These are phyloP conservation scores for Champsocephalus esox DNA, from an alignment of 2,797 vertebrate species.

Conservation along the genomic window DNA sequence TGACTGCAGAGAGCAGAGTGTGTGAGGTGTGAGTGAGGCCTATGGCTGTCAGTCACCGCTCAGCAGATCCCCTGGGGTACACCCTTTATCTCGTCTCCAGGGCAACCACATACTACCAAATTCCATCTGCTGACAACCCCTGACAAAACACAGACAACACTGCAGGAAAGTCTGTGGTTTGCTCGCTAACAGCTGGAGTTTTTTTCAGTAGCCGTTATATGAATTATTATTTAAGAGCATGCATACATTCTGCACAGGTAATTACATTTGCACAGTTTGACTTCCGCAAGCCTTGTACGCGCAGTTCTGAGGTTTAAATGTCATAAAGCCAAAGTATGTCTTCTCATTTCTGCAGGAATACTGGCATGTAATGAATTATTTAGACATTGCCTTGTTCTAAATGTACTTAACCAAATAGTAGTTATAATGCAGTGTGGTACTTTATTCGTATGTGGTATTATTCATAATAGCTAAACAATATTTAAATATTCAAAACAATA, in stretches of 20 bases:
- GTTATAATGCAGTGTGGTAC: neutral
- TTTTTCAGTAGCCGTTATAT: conserved; percentile 5
- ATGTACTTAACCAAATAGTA: neutral
- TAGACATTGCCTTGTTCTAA: neutral
- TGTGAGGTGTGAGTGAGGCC: conserved; percentile 40
- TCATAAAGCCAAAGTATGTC: neutral
- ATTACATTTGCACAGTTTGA: neutral
- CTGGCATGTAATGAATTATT: neutral
- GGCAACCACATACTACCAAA: conserved; percentile 73
- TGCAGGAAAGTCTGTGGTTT: conserved; percentile 40
- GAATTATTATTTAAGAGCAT: neutral
- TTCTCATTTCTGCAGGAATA: neutral
- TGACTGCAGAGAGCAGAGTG: conserved; percentile 45
- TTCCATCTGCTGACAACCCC: conserved; percentile 66
- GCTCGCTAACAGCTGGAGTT: conserved; percentile 14
- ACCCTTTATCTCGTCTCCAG: conserved; percentile 74
- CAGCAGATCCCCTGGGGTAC: conserved; percentile 59
- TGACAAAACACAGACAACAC: conserved; percentile 65
- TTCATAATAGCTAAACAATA: neutral
- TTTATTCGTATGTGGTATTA: neutral
- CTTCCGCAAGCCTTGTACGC: neutral
- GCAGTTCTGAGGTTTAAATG: neutral
- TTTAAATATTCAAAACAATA: too few species aligned
- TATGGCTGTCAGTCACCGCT: conserved; percentile 64
- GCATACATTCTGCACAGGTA: neutral